phyloP scores from a whole-genome alignment of 2,888 invertebrate species.

The Calliphora vomitoria region DNA sequence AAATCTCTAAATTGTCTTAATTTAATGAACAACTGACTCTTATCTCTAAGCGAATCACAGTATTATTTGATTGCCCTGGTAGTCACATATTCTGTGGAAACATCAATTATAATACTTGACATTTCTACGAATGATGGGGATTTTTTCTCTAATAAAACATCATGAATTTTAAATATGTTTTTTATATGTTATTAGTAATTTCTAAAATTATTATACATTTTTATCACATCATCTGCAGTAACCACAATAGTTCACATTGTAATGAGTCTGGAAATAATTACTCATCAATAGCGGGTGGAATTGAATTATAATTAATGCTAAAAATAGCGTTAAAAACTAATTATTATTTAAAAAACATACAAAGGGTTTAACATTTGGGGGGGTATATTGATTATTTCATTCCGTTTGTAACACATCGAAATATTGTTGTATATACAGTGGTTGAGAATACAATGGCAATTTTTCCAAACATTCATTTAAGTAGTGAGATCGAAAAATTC shows the following conservation, averaged over 20 bases:
- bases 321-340: background rate
- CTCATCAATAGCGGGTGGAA: constrained; percentile 12
- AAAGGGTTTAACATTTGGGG: constrained; percentile 7
- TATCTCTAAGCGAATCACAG: no score
- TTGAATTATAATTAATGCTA: constrained; percentile 12
- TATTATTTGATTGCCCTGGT: no score
- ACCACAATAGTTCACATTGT: background rate
- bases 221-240: background rate
- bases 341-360: constrained; percentile 18
- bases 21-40: no score
- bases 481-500: no score
- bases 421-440: no score
- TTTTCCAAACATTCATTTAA: no score
- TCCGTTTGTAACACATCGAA: no score
- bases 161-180: background rate
- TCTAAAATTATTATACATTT: background rate
- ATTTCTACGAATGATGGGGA: background rate
- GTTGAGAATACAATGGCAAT: no score
- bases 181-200: background rate
- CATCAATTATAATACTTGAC: background rate
- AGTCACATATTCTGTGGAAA: no score
- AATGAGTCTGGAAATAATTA: background rate
- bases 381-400: background rate
- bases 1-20: no score
- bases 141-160: background rate